A percentile compares a stretch with the other conserved stretches of the same genome.
phyloP scores from a whole-genome alignment of 1,140 invertebrate genomes.

The Zaprionus camerounensis region DNA sequence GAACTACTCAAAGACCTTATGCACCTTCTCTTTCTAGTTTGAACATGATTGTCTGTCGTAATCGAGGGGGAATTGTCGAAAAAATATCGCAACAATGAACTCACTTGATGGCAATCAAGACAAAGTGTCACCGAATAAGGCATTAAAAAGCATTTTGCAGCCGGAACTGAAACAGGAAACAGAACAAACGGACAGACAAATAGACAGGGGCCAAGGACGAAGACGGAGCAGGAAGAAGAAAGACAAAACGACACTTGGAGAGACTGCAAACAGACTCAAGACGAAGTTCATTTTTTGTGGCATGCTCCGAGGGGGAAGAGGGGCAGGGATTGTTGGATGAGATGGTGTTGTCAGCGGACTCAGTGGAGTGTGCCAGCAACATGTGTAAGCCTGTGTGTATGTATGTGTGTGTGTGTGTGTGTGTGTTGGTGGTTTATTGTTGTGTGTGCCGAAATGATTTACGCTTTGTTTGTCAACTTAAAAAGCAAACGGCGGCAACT shows the following conservation, averaged over 20 bases:
- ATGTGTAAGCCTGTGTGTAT: constrained; percentile 63
- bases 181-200: neutral
- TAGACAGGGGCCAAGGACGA: neutral
- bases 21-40: neutral
- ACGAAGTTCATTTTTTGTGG: constrained; percentile 64
- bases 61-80: constrained; percentile 12
- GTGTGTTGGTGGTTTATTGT: constrained; percentile 60
- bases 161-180: constrained; percentile 7
- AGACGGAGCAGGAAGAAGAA: neutral
- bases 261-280: constrained; percentile 48
- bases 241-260: constrained; percentile 46
- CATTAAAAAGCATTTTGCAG: constrained; percentile 56
- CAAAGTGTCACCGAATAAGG: constrained; percentile 32
- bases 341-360: constrained; percentile 28
- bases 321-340: neutral
- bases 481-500: constrained; percentile 66
- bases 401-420: constrained; percentile 28
- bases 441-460: constrained; percentile 80
- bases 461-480: constrained; percentile 82
- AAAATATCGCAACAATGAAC: constrained; percentile 70
- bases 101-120: constrained; percentile 60
- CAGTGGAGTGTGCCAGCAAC: constrained; percentile 69
- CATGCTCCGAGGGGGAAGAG: neutral
- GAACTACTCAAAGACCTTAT: neutral
- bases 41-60: neutral